Evolutionary conservation across 1,140 invertebrate species (phyloP), one percentile per base, ranked within the genome.

Genomic region (Lethocerus indicus): DNA sequence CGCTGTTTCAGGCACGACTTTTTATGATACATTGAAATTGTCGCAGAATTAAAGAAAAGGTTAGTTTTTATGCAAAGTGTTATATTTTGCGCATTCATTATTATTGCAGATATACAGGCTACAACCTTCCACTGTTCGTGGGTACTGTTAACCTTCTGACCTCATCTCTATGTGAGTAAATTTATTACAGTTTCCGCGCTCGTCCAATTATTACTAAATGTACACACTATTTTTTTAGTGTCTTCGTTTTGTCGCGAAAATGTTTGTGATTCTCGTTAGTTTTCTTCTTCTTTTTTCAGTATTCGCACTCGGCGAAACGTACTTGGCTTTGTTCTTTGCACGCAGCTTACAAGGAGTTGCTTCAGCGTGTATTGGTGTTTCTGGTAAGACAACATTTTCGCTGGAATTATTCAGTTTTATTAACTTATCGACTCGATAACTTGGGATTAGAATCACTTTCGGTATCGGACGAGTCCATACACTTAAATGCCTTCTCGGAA

Each of bases 261-360:
- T 40, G 2, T 41, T 3, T 27, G 21, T 24, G 21, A 18, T 12
- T 45, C 13, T 3, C 23, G 9, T 23, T 25, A 18, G 14, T 3
- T 44, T 45, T 4, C 51, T 45, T 37, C 23, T 14, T 51, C 50
- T 45, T 58, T 59, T 66, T 67, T 20, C 63, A 80, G 84, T 87
- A 37, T 92, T 90, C 65, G 83, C 87, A 13, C 78, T 86, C 57
- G 86, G 83, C 2, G 71, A 80, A 59, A 77, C 77, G 1, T 90
- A 85, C 64, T 67, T 71, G 35, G 63, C 79, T 1, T 61, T 92
- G 23, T 75, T 91, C 48, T 55, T 88, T 12, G 88, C 87, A 0
- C 66, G 89, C 53, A 83, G 83, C 57, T 64, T 92, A 26, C 88
- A 93, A 67, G 89, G 89, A 1, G 65, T 89, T 37, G 85, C 84